These are phyloP conservation scores for Sebastes minor DNA, from an alignment of 2,797 vertebrate genomes.

Conservation along the genomic window DNA sequence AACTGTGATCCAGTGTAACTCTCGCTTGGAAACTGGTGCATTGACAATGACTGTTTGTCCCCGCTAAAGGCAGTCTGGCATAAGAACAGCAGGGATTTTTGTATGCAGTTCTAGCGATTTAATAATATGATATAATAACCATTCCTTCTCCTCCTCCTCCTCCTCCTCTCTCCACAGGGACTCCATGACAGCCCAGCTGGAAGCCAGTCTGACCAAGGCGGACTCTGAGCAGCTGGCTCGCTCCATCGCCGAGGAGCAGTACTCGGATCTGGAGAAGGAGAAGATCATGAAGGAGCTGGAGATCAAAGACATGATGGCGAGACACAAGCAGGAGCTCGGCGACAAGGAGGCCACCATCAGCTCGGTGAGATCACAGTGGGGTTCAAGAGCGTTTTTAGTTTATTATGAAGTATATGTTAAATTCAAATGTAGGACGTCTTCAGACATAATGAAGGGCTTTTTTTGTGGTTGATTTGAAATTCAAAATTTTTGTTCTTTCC, in stretches of 20 bases:
- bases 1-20: background rate
- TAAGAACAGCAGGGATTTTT: background rate
- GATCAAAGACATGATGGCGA: constrained; percentile 96
- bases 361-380: constrained; percentile 83
- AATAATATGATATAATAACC: background rate
- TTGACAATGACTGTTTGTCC: background rate
- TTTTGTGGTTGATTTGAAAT: background rate
- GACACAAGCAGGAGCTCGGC: constrained; percentile 91
- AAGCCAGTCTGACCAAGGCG: constrained; percentile 92
- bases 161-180: constrained; percentile 79
- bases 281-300: constrained; percentile 99
- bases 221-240: constrained; percentile 96
- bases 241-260: constrained; percentile 95
- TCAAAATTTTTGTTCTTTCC: background rate
- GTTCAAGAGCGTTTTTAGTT: background rate
- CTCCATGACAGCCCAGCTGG: constrained; percentile 91
- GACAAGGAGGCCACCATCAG: constrained; percentile 95
- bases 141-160: background rate
- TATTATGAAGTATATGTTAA: background rate
- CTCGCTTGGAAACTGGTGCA: background rate
- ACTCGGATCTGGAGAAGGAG: constrained; percentile 95
- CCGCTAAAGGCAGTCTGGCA: background rate
- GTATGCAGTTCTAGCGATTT: background rate
- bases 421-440: background rate
- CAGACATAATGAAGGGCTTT: background rate